These are phyloP conservation scores for Callocephalon fimbriatum DNA, from an alignment of 2,113 vertebrate genomes.

Conservation along the genomic window DNA sequence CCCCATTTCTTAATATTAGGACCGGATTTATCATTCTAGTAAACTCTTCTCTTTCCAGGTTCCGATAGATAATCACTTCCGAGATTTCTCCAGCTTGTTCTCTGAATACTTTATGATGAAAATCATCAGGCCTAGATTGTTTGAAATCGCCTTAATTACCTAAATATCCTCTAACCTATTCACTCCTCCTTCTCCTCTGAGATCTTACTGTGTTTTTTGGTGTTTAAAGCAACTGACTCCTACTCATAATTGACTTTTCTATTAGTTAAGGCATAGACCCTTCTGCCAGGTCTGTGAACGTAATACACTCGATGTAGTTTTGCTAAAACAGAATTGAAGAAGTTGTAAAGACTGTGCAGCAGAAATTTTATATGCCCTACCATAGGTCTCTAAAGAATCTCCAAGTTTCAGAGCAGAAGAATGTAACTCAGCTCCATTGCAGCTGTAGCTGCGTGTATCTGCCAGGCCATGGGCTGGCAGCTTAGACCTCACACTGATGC, in stretches of 20 bases:
- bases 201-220: background rate
- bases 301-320: fast-evolving
- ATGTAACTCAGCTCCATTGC: fast-evolving
- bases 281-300: background rate
- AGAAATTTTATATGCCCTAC: background rate
- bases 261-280: background rate
- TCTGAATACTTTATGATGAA: background rate
- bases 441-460: fast-evolving
- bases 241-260: fast-evolving
- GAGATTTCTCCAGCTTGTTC: background rate
- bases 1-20: background rate
- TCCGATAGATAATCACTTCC: background rate
- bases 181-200: background rate
- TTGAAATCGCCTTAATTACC: background rate
- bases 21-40: background rate
- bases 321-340: background rate
- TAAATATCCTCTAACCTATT: background rate
- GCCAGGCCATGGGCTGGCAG: background rate
- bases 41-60: background rate
- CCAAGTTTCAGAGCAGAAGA: background rate
- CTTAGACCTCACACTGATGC: background rate
- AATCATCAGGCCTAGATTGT: background rate
- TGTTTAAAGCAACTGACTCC: background rate
- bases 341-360: background rate
- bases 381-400: fast-evolving